phyloP scores from a whole-genome alignment of 2,888 invertebrate species.

The Bugula neritina region DNA sequence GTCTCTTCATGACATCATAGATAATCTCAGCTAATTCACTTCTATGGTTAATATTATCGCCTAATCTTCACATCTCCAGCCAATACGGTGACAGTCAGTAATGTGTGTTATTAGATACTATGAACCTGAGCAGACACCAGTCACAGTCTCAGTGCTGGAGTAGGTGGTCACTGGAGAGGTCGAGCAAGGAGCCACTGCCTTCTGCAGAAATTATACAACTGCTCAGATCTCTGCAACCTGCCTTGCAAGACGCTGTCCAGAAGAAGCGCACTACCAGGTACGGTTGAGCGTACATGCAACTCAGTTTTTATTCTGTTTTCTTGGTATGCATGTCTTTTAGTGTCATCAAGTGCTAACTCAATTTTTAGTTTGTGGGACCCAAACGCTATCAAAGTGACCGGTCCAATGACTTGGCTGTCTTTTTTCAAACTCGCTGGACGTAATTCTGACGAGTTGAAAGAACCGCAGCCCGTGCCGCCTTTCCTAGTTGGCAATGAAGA shows the following conservation, averaged over 20 bases:
- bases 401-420: constrained; percentile 95
- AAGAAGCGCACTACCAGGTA: constrained; percentile 66
- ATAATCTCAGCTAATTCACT: no score
- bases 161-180: constrained; percentile 12
- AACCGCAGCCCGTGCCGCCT: constrained; percentile 92
- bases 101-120: background rate
- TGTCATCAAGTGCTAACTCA: no score
- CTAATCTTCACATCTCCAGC: no score
- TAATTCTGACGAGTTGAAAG: constrained; percentile 84
- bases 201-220: constrained; percentile 72
- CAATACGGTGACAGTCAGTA: no score
- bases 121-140: constrained; percentile 21
- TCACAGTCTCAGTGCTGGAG: constrained; percentile 21
- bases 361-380: constrained; percentile 73
- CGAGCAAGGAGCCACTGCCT: background rate
- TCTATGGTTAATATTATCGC: no score
- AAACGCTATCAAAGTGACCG: constrained; percentile 64
- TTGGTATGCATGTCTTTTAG: no score
- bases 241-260: constrained; percentile 91
- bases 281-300: background rate
- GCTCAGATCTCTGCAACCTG: constrained; percentile 82
- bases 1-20: no score
- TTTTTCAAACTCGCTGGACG: constrained; percentile 91
- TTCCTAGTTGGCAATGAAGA: constrained; percentile 88
- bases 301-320: background rate